Evolutionary conservation across 2,113 vertebrate species (phyloP).

Genomic region (Oreotrochilus melanogaster): DNA sequence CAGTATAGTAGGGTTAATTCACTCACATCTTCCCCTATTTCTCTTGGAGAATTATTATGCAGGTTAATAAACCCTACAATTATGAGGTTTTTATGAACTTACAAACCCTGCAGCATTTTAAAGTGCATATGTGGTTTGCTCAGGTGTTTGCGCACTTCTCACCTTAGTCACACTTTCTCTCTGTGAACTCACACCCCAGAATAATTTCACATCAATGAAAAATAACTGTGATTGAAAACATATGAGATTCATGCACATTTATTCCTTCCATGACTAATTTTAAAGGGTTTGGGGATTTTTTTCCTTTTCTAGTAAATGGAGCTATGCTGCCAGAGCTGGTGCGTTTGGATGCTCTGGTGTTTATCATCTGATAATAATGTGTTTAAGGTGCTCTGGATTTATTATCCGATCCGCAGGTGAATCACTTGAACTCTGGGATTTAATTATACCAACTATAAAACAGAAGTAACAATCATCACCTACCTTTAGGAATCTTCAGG

Average conservation of each 20-base stretch:
- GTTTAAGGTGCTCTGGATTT: not conserved
- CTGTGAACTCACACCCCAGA: not conserved
- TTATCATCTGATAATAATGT: not conserved
- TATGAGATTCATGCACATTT: not conserved
- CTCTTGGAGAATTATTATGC: conserved; percentile 18
- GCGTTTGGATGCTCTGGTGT: not conserved
- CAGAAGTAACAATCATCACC: not conserved
- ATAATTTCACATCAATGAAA: not conserved
- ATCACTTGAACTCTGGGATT: not conserved
- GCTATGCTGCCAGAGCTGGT: not conserved
- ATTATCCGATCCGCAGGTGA: not conserved
- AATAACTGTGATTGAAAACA: not conserved
- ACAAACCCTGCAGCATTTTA: conserved; percentile 10
- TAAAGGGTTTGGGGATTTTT: not conserved
- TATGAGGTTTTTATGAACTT: conserved; percentile 33
- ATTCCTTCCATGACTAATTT: not conserved
- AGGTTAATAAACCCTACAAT: conserved; percentile 37
- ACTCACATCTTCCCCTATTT: not conserved
- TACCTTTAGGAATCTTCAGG: not conserved
- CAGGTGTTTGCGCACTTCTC: conserved; percentile 26
- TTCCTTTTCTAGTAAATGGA: not conserved
- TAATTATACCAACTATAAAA: not conserved
- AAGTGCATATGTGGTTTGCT: not conserved
- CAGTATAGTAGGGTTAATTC: not conserved
- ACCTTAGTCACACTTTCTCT: conserved; percentile 29